Base-by-base conservation (phyloP, 2,113 vertebrate species). In the Lagopus leucura region DNA sequence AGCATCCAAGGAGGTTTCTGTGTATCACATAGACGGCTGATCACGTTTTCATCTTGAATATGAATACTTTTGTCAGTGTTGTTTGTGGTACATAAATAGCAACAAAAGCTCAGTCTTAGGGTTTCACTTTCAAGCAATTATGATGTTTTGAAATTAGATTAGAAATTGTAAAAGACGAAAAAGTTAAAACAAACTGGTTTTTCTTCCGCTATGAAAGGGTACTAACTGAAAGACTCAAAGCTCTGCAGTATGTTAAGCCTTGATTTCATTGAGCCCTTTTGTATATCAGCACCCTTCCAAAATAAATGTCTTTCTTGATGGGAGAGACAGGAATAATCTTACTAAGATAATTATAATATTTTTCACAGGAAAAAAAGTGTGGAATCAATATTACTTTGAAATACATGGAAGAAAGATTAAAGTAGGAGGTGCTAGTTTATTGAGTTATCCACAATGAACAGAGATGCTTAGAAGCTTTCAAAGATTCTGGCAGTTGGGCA, bases 361-460 rank as follows among this genome's bases (percentile, higher is more conserved):
- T 74, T 34, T 67, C 60, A 67, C 11, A 69, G 70, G 24, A 70
- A 40, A 24, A 52, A 65, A 79, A 89, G 6, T 13, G 7, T 69
- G 52, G 22, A 8, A 47, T 75, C 14, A 65, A 19, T 84, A 82
- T 90, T 86, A 40, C 10, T 86, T 83, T 70, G 63, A 92, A 93
- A 45, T 63, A 77, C 5, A 13, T 74, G 60, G 38, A 61, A 72
- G 63, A 80, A 91, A 70, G 64, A 42, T 38, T 55, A 48, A 71
- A 58, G 13, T 3, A 82, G 12, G 9, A 86, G 7, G 6, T 91
- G 63, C 16, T 21, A 80, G 10, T 16, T 6, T 86, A 40, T 43
- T 88, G 61, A 42, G 10, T 65, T 69, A 40, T 34, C n/a, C 60
- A 47, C n/a, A 80, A 2, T 82, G 18, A 79, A 52, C 12, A 64